phyloP scores from a whole-genome alignment of 2,113 vertebrate genomes.

The Equus przewalskii region DNA sequence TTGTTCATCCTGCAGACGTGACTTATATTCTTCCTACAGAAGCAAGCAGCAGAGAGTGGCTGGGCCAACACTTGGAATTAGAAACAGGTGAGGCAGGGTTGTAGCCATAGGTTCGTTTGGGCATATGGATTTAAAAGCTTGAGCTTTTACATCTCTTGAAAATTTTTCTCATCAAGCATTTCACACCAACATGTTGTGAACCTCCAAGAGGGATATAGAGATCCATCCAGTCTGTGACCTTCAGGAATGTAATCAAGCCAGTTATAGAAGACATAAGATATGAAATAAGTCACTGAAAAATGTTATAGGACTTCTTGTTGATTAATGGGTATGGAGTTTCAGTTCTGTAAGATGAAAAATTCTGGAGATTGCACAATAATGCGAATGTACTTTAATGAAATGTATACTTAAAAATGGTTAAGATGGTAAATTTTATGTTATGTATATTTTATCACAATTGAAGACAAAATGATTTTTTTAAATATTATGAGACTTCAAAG shows the following conservation, averaged over 20 bases:
- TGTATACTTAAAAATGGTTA: neutral
- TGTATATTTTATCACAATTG: constrained; percentile 17
- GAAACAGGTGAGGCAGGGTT: neutral
- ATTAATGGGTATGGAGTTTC: neutral
- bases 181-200: neutral
- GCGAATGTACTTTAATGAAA: neutral
- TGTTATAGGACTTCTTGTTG: neutral
- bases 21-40: neutral
- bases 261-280: neutral
- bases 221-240: neutral
- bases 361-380: neutral
- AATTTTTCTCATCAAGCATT: neutral
- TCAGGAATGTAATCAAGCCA: neutral
- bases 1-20: neutral
- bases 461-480: neutral
- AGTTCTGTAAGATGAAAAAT: neutral
- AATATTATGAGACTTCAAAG: neutral
- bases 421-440: neutral
- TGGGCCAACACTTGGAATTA: neutral
- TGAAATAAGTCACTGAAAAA: neutral
- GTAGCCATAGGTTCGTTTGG: neutral
- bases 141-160: neutral
- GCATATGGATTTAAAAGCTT: neutral
- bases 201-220: neutral
- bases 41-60: neutral